Conservation (phyloP, 2,797 vertebrate species). For the Mus spretus region DNA sequence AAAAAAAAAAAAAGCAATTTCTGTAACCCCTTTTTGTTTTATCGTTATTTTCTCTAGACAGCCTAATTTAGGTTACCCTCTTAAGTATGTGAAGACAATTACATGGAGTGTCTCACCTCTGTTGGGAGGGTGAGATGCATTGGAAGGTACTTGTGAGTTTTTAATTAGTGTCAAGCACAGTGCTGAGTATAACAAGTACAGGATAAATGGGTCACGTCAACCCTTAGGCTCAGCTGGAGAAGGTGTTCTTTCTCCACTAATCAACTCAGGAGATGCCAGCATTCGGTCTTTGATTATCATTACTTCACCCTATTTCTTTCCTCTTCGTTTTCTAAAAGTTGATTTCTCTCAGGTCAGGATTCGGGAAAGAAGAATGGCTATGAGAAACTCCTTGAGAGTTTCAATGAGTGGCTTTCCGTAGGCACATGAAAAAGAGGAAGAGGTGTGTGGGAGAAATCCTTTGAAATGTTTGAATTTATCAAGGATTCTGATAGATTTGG, state of each 20-base stretch:
- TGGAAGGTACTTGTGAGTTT: constrained; percentile 52
- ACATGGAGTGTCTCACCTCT: constrained; percentile 38
- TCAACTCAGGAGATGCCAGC: not conserved
- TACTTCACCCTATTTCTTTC: not conserved
- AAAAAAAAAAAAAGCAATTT: not conserved
- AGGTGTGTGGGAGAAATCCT: not conserved
- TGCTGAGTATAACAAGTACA: not conserved
- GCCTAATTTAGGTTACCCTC: constrained; percentile 48
- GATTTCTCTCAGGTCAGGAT: not conserved
- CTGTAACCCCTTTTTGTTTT: not conserved
- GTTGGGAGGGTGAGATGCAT: constrained; percentile 16
- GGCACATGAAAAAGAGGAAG: not conserved
- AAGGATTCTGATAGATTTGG: not conserved
- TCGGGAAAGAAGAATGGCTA: not conserved
- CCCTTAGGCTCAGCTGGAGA: not conserved
- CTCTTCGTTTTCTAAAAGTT: not conserved
- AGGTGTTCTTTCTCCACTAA: not conserved
- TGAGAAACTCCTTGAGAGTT: not conserved
- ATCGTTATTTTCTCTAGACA: not conserved
- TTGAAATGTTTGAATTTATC: not conserved
- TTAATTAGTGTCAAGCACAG: constrained; percentile 52
- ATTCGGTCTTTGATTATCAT: not conserved
- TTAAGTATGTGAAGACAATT: not conserved
- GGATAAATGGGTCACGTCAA: constrained; percentile 8
- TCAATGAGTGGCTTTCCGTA: not conserved